These are phyloP conservation scores for Mesopsocus fuscifrons DNA, from an alignment of 2,888 invertebrate species.

Conservation along the genomic window DNA sequence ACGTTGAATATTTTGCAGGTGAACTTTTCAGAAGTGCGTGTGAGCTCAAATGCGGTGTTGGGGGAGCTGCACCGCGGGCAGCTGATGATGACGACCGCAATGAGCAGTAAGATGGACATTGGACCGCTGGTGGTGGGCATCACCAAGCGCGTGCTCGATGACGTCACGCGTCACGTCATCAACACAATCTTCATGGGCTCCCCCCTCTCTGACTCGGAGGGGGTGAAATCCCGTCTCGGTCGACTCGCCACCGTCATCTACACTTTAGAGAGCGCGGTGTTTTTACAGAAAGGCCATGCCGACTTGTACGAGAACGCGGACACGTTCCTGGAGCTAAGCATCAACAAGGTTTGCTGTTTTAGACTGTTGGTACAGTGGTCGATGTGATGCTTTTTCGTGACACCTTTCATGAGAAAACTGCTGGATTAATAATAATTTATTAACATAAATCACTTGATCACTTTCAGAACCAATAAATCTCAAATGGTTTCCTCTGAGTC, in stretches of 20 bases:
- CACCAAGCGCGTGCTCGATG: background rate
- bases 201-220: background rate
- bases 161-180: background rate
- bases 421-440: no score
- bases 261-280: background rate
- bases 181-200: background rate
- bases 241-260: background rate
- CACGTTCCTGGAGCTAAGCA: background rate
- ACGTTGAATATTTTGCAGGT: no score
- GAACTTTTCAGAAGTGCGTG: no score
- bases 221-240: background rate
- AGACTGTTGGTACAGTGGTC: no score
- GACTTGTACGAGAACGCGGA: background rate
- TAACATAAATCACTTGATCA: no score
- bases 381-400: no score
- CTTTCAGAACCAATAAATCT: no score
- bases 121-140: background rate
- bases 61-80: background rate
- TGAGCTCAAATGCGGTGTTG: no score
- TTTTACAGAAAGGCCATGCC: background rate
- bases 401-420: background rate
- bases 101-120: background rate
- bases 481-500: no score
- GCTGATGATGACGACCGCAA: background rate
- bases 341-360: conserved; percentile 1